Evolutionary conservation across 2,797 vertebrate genomes (phyloP), one percentile per base, ranked within the genome.

Genomic region (Pelochelys cantorii): DNA sequence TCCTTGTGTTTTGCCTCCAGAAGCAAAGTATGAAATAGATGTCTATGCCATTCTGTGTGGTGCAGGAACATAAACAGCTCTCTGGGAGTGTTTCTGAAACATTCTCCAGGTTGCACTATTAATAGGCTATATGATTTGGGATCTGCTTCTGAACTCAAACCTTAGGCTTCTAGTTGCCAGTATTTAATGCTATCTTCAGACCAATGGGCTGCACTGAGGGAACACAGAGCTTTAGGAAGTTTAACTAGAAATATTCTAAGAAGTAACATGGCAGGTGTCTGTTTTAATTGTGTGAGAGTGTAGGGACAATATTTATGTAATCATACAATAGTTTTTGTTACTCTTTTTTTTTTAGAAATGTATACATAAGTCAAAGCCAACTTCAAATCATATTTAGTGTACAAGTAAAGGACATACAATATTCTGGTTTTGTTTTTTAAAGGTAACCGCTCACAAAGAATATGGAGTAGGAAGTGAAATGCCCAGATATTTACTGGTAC

Each of bases 81-180:
- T 89, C 60, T 42, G 68, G 42, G 42, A 59, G 31, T 31, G 84
- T 81, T 53, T 93, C 62, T 88, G 84, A 95, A 55, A 62, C 93
- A n/a, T 81, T 93, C n/a, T 83, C 71, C 13, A 37, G 34, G 71
- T 90, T 85, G 9, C 81, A 75, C 65, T 84, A 81, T 91, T 48
- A 62, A 91, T 27, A 79, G 37, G 37, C 4, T 84, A 90, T 85
- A 48, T 68, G 56, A 78, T 82, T 34, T 82, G 85, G 83, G 54
- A 62, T 83, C 89, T 77, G 37, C 54, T 92, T 79, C 75, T 37
- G 79, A 95, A 97, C 85, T 81, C 87, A 93, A 59, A 25, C 77
- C 71, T 62, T 13, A 27, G 59, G 29, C 13, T 88, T 25, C 23
- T 82, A 13, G 11, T 34, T 93, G 86, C 29, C 93, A 87, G 14